Percentiles rank a stretch among this genome's conserved stretches.
phyloP scores from a whole-genome alignment of 1,140 invertebrate species.

The Riptortus pedestris region DNA sequence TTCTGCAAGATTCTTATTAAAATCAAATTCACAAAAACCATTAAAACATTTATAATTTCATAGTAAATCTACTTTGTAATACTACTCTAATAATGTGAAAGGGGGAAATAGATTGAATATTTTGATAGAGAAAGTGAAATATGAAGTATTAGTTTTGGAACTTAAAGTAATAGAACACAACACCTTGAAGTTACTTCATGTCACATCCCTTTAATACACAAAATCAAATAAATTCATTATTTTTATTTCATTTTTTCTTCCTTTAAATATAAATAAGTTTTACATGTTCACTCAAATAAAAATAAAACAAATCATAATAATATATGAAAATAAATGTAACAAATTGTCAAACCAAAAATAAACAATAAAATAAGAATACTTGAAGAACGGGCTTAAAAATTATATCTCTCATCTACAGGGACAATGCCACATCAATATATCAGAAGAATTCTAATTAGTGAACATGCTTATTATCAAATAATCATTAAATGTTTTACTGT shows the following conservation, averaged over 20 bases:
- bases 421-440: background rate
- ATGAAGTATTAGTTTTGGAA: no score
- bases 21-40: background rate
- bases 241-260: no score
- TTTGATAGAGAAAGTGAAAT: no score
- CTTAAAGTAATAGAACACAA: no score
- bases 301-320: background rate
- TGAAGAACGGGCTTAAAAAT: background rate
- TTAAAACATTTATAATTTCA: no score
- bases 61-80: no score
- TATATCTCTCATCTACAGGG: background rate
- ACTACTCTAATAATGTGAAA: no score
- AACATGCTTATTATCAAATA: slow-evolving; percentile 7
- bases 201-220: no score
- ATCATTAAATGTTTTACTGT: background rate
- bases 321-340: background rate
- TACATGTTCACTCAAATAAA: background rate
- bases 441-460: background rate
- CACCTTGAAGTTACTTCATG: no score
- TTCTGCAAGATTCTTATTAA: slow-evolving; percentile 7
- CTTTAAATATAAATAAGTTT: no score
- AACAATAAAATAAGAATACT: background rate
- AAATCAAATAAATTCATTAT: no score
- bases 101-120: no score
- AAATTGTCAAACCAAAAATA: background rate